Base-by-base conservation (phyloP, 2,888 invertebrate genomes). In the Habroteleia sp. region DNA sequence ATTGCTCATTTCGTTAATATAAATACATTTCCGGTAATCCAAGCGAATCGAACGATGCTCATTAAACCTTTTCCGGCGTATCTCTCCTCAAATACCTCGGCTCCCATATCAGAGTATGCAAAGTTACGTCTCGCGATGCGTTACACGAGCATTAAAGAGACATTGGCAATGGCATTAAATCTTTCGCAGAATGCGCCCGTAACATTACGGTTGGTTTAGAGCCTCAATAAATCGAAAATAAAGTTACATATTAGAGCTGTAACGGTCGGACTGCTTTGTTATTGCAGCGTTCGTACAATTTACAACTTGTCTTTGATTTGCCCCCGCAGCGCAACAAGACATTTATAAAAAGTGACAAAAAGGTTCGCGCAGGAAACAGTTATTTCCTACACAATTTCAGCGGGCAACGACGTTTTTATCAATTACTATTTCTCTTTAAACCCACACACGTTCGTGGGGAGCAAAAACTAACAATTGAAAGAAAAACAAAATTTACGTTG, bases 1-100 rank as follows among this genome's bases (percentile, higher is more conserved):
- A 50, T 63, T 63, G 41, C 48, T 50, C 33, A 50, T 63, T 63
- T 41, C 63, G 33, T 50, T 39, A 48, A 31, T 16, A 39, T 13
- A 35, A n/a, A 20, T 17, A 8, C 10, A 37, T 48, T 48, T 62
- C 62, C 20, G 16, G n/a, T 16, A 44, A 7, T 41, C 14, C 29
- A 11, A 16, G 23, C n/a, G 33, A 50, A 50, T 63, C 63, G 50
- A 63, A 50, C 25, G 33, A 2, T 6, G 14, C 42, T 48, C 3
- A 11, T 7, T 20, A 48, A 48, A 48, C 20, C 17, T 31, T 48
- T 20, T 13, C 31, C 48, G 16, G 29, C 20, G 29, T 14, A 4
- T 13, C 33, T 25, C 27, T 46, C 16, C 7, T 29, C 20, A 3
- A 48, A 48, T 13, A 1, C 33, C 4, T 20, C 17, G 23, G 8